A percentile compares a stretch with the other conserved stretches of the same genome.
phyloP scores from a whole-genome alignment of 30 jellyfish, hydroid and myxozoan species.

The Pelagia noctiluca region DNA sequence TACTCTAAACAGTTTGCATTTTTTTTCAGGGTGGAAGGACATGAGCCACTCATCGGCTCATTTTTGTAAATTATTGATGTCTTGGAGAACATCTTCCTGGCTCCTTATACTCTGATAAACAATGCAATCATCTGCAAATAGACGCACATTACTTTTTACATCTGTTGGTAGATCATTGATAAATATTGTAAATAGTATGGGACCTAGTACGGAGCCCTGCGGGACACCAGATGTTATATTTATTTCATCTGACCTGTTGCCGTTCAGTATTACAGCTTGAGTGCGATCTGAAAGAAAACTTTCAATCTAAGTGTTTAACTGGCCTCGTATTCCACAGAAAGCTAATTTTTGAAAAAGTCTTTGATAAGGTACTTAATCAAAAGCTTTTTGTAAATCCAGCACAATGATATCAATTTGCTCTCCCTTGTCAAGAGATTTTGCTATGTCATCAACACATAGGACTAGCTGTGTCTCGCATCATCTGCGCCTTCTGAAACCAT shows the following conservation, averaged over 20 bases:
- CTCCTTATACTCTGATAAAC: constrained; percentile 17
- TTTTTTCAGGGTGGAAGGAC: constrained; percentile 51
- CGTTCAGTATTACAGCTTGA: constrained; percentile 38
- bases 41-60: constrained; percentile 46
- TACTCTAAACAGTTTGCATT: constrained; percentile 23
- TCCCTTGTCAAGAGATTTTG: constrained; percentile 24
- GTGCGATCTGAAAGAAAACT: constrained; percentile 58
- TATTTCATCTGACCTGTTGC: constrained; percentile 29
- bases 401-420: constrained; percentile 36
- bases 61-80: constrained; percentile 24
- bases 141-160: constrained; percentile 42
- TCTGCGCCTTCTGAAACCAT: constrained; percentile 18
- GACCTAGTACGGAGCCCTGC: constrained; percentile 55
- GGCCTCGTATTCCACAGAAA: constrained; percentile 41
- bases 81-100: constrained; percentile 45
- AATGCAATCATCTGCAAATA: constrained; percentile 22
- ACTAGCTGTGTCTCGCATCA: constrained; percentile 41
- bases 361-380: constrained; percentile 31
- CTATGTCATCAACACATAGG: not conserved
- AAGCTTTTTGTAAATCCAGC: constrained; percentile 26
- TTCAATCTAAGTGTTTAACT: constrained; percentile 24
- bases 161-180: constrained; percentile 56
- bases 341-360: constrained; percentile 13
- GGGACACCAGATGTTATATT: constrained; percentile 57
- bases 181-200: constrained; percentile 40